Conservation (phyloP, 2,113 vertebrate genomes). For the Crypturellus undulatus region DNA sequence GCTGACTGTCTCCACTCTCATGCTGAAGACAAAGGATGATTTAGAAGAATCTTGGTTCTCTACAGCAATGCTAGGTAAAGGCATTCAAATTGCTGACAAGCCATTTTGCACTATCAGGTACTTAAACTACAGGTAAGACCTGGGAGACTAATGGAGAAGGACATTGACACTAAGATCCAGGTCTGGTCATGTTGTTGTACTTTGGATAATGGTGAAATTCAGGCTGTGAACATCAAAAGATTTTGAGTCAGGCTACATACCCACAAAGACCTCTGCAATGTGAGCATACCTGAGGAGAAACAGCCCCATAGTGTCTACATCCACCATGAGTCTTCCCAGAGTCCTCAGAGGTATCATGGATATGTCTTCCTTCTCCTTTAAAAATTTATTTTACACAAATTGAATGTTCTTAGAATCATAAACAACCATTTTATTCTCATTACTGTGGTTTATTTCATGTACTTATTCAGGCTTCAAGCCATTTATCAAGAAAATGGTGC, state of each 20-base stretch:
- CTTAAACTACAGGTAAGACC: background rate
- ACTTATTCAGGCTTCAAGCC: background rate
- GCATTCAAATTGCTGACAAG: background rate
- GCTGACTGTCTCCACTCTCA: background rate
- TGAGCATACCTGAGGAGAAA: background rate
- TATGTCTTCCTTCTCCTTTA: background rate
- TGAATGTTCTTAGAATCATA: background rate
- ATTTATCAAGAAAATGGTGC: background rate
- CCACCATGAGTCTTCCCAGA: background rate
- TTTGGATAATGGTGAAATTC: background rate
- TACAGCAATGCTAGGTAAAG: background rate
- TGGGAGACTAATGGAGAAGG: background rate
- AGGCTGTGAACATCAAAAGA: background rate
- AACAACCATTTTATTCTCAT: background rate
- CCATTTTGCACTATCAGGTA: background rate
- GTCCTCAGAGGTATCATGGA: fast-evolving
- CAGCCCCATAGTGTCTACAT: background rate
- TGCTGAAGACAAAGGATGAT: background rate
- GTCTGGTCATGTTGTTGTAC: background rate
- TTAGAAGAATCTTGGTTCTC: background rate
- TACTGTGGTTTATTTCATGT: background rate
- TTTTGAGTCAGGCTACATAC: background rate
- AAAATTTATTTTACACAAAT: background rate
- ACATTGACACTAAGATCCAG: background rate
- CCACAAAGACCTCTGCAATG: background rate